Evolutionary conservation across 2,797 vertebrate species (phyloP).

Genomic region (Galaxias olidus): DNA sequence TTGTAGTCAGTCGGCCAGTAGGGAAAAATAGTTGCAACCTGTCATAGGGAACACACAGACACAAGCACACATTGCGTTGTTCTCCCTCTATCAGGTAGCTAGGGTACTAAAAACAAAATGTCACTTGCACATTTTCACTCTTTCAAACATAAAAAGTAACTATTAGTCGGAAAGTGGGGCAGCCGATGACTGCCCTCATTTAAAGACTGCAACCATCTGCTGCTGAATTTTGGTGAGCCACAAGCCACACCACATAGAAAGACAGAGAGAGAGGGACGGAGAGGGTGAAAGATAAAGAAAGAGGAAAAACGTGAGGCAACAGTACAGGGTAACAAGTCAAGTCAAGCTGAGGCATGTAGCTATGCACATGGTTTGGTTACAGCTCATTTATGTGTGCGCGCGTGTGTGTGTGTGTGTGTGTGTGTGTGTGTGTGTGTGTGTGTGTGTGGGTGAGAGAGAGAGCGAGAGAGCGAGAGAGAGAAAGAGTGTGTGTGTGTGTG

Average conservation of each 20-base stretch:
- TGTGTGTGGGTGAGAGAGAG: conserved; percentile 10
- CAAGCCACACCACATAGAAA: not conserved
- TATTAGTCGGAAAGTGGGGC: conserved; percentile 47
- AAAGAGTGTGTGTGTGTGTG: not conserved
- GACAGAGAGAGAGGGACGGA: conserved; percentile 5
- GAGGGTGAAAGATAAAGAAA: conserved; percentile 11
- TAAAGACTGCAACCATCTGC: conserved; percentile 49
- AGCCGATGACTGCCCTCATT: conserved; percentile 36
- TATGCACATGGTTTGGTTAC: conserved; percentile 21
- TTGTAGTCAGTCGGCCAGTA: conserved; percentile 47
- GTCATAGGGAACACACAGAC: conserved; percentile 2
- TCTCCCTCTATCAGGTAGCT: too few species aligned
- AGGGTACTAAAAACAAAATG: conserved; percentile 4
- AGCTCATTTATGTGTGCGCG: conserved; percentile 13
- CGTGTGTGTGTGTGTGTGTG: conserved; percentile 9
- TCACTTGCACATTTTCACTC: conserved; percentile 25
- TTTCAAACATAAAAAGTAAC: conserved; percentile 8
- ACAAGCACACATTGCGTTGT: too few species aligned
- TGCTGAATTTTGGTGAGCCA: conserved; percentile 31
- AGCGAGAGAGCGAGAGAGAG: too few species aligned
- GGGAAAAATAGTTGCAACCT: conserved; percentile 58
- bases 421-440: not conserved
- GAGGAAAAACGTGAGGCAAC: conserved; percentile 39
- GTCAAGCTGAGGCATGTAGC: conserved; percentile 65
- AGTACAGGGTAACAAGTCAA: conserved; percentile 33